phyloP scores from a whole-genome alignment of 2,888 invertebrate species.

The Labia minor region DNA sequence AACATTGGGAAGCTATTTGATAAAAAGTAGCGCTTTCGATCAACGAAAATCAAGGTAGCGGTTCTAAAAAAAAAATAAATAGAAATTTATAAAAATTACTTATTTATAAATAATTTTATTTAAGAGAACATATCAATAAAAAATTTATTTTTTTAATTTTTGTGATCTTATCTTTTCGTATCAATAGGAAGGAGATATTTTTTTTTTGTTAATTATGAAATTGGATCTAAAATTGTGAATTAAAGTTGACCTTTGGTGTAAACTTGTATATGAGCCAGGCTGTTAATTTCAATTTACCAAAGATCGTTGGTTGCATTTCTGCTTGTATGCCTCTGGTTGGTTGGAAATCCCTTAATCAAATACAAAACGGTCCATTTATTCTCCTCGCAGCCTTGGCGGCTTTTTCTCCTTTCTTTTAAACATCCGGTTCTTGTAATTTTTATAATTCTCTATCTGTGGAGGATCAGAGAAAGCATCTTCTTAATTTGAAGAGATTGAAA shows the following conservation, averaged over 20 bases:
- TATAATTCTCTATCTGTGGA: background rate
- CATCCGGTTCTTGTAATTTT: slow-evolving; percentile 13
- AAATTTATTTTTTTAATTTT: too few species aligned
- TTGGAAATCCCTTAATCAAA: background rate
- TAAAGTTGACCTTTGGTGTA: background rate
- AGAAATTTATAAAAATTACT: too few species aligned
- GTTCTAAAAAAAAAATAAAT: too few species aligned
- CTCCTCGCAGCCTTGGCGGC: background rate
- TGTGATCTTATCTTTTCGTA: too few species aligned
- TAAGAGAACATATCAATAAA: too few species aligned
- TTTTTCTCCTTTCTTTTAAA: slow-evolving; percentile 3
- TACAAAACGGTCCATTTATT: slow-evolving; percentile 13
- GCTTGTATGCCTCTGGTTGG: background rate
- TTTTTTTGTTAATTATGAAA: background rate
- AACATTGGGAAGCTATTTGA: too few species aligned
- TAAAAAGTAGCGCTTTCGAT: too few species aligned
- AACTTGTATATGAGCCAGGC: background rate
- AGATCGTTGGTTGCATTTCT: background rate
- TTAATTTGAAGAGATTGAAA: background rate
- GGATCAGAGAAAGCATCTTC: background rate
- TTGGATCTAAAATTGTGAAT: background rate
- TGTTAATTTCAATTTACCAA: background rate
- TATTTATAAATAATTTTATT: too few species aligned
- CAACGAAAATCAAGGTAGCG: too few species aligned
- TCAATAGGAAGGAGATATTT: too few species aligned